Conservation (phyloP, 2,113 vertebrate species). For the Nasalis larvatus region DNA sequence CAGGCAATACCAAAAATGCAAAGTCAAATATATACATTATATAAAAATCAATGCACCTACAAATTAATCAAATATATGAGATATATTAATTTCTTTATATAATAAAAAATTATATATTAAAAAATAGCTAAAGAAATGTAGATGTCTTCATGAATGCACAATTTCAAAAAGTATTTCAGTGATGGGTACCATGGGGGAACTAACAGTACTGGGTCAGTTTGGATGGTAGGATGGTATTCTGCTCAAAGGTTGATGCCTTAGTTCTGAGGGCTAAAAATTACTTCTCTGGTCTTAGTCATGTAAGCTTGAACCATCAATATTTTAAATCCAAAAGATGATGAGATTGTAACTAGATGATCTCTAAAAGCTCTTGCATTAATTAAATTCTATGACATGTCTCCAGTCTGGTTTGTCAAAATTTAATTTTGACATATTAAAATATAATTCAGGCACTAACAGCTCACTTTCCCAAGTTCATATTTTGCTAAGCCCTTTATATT, state of each 20-base stretch:
- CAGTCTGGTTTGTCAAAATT: neutral
- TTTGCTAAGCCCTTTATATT: neutral
- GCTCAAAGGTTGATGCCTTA: neutral
- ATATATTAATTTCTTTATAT: neutral
- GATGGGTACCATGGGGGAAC: neutral
- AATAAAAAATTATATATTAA: conserved; percentile 6
- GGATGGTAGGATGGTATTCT: neutral
- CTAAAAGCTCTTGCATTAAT: neutral
- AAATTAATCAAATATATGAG: neutral
- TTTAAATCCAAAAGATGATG: neutral
- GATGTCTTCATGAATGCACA: neutral
- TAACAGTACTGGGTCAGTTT: neutral
- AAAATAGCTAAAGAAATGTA: neutral
- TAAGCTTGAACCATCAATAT: neutral
- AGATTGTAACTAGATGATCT: neutral
- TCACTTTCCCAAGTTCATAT: neutral
- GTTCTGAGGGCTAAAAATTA: neutral
- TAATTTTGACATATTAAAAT: conserved; percentile 12
- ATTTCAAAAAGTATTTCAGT: neutral
- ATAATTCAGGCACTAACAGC: neutral
- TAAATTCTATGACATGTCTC: neutral
- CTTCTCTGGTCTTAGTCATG: neutral
- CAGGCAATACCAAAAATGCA: neutral
- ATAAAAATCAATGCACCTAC: neutral
- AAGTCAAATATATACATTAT: neutral